These are phyloP conservation scores for Brachionus angularis DNA, from an alignment of 1,140 invertebrate species.

Conservation along the genomic window DNA sequence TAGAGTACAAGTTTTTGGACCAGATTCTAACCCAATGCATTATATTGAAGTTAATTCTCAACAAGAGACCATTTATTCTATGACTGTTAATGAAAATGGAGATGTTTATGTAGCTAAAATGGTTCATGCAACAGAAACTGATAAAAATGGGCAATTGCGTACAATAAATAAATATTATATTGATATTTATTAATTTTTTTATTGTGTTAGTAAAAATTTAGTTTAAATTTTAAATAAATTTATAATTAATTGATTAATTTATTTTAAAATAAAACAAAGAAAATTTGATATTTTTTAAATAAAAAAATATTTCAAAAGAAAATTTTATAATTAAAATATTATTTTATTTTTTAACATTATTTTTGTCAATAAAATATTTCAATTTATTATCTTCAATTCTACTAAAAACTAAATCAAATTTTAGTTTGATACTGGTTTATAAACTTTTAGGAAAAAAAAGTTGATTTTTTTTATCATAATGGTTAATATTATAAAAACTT, in stretches of 20 bases:
- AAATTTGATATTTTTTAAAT: too few relatives aligned
- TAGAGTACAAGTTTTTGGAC: slow-evolving; percentile 29
- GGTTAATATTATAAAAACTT: too few relatives aligned
- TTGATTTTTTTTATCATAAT: too few relatives aligned
- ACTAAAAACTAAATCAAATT: too few relatives aligned
- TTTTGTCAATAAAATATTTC: too few relatives aligned
- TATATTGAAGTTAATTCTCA: slow-evolving; percentile 31
- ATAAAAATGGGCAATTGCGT: slow-evolving; percentile 5
- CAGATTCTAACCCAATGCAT: neutral
- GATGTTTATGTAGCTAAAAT: slow-evolving; percentile 43
- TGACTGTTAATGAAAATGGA: slow-evolving; percentile 32
- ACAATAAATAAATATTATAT: slow-evolving; percentile 42
- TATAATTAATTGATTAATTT: neutral
- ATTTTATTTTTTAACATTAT: too few relatives aligned
- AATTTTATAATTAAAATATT: too few relatives aligned
- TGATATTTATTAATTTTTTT: slow-evolving; percentile 32
- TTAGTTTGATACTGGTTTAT: too few relatives aligned
- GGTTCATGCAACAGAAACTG: slow-evolving; percentile 15
- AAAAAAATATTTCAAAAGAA: too few relatives aligned
- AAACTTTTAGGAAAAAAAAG: too few relatives aligned
- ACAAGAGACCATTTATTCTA: slow-evolving; percentile 37
- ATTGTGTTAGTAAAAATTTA: neutral
- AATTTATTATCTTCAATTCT: too few relatives aligned
- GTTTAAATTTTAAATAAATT: neutral
- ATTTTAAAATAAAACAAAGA: too few relatives aligned